Base-by-base conservation (phyloP, 2,797 vertebrate genomes). In the Sebastes hopkinsi region DNA sequence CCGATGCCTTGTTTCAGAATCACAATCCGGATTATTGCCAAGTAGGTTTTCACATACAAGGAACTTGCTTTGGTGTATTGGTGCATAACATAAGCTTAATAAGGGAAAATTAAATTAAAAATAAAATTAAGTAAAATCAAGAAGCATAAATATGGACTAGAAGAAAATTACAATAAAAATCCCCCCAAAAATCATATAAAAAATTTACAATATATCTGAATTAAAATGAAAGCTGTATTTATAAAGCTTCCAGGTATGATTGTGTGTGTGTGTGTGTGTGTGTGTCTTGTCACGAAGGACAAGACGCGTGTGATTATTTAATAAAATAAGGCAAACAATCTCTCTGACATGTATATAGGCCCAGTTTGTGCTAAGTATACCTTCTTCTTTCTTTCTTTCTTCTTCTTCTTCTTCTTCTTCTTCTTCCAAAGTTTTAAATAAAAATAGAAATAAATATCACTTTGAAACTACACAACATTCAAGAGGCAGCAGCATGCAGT, bases 361-460 rank as follows among this genome's bases (percentile, higher is more conserved):
- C 50, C 8, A n/a, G 46, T 50, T 50, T 50, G 46, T 20, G 50
- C 50, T 52, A 52, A 52, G 50, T 52, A 52, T 52, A n/a, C 50
- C 20, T 20, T 52, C 6, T 20, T 46, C 42, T 46, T 46, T 46
- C 16, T 16, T 42, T 42, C 32, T 34, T 32, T 32, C 32, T 34
- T 34, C 6, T 54, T 54, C 50, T 22, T 34, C 6, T 54, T 54
- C 50, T 22, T 46, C 42, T 52, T 54, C 20, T 54, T 54, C 50
- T 54, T 54, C 50, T 54, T 54, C 50, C 8, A 54, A n/a, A 54
- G 50, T 54, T 54, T n/a, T 5, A 54, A 54, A 22, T 10, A 20
- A 54, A 69, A 71, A 68, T 14, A 32, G 13, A 58, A 82, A 80
- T 75, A 70, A 67, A 82, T 75, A 67, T 72, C 46, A 30, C 30